Percentiles rank a stretch among this genome's conserved stretches.
Evolutionary conservation across 2,888 invertebrate species (phyloP).

Genomic region (Noctua janthe): DNA sequence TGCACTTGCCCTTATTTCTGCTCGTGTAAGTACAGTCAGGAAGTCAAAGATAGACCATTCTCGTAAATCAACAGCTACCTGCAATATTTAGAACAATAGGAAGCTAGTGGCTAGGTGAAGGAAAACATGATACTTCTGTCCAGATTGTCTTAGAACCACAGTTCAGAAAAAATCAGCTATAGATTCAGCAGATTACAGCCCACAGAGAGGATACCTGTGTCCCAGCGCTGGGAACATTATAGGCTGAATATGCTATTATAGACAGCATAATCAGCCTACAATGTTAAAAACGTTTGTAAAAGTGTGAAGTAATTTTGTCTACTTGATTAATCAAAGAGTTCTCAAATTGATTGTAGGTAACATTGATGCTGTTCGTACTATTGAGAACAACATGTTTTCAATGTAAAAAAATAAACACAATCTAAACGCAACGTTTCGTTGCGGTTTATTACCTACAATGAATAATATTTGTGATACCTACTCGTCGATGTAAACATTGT

Average conservation of each 20-base stretch:
- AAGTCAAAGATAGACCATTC: neutral
- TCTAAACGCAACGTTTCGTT: constrained; percentile 24
- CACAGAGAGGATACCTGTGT: neutral
- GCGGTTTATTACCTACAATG: constrained; percentile 37
- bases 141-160: neutral
- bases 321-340: neutral
- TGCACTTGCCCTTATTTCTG: constrained; percentile 13
- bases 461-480: constrained; percentile 39
- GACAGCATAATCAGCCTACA: neutral
- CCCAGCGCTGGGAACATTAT: neutral
- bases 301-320: neutral
- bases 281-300: neutral
- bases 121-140: neutral
- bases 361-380: neutral
- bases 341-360: neutral
- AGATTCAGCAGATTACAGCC: neutral
- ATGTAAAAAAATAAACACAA: constrained; percentile 23
- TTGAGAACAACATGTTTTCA: constrained; percentile 43
- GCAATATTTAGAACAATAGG: neutral
- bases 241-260: neutral
- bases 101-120: neutral
- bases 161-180: no score
- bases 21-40: constrained; percentile 4
- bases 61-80: neutral
- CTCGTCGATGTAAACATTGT: constrained; percentile 42